Evolutionary conservation across 2,113 vertebrate genomes (phyloP).

Genomic region (Eublepharis macularius): DNA sequence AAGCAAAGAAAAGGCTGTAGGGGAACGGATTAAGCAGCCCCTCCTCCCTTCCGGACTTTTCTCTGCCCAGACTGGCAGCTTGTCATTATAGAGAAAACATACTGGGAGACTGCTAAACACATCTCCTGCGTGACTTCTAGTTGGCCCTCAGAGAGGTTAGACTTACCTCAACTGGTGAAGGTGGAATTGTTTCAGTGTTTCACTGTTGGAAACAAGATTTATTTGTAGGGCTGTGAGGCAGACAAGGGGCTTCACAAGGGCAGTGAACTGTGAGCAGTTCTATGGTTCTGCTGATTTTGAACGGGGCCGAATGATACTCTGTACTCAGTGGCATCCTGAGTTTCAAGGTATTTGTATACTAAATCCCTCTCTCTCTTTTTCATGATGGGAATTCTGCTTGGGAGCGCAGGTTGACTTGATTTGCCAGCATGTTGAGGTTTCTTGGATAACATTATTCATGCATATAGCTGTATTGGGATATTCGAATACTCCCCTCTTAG

Average conservation of each 20-base stretch:
- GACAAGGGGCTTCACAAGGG: not conserved
- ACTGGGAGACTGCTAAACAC: not conserved
- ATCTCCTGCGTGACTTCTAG: not conserved
- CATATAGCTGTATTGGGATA: not conserved
- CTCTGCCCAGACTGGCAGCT: not conserved
- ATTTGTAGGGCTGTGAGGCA: not conserved
- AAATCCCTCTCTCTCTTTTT: not conserved
- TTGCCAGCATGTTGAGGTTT: not conserved
- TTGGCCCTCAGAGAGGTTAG: not conserved
- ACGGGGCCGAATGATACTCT: not conserved
- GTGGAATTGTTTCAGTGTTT: not conserved
- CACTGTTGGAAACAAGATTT: not conserved
- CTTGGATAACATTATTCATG: not conserved
- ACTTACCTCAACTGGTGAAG: not conserved
- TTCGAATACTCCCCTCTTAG: not conserved
- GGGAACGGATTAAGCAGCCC: not conserved
- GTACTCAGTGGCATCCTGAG: not conserved
- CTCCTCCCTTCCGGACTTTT: no score
- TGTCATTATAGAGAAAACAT: not conserved
- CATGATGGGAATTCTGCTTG: not conserved
- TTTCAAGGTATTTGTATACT: not conserved
- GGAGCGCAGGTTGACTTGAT: not conserved
- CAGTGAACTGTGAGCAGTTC: not conserved
- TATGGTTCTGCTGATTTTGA: not conserved
- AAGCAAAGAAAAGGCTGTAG: not conserved